These are phyloP conservation scores for Cosmopolites sordidus DNA, from an alignment of 2,888 invertebrate genomes.

Conservation along the genomic window DNA sequence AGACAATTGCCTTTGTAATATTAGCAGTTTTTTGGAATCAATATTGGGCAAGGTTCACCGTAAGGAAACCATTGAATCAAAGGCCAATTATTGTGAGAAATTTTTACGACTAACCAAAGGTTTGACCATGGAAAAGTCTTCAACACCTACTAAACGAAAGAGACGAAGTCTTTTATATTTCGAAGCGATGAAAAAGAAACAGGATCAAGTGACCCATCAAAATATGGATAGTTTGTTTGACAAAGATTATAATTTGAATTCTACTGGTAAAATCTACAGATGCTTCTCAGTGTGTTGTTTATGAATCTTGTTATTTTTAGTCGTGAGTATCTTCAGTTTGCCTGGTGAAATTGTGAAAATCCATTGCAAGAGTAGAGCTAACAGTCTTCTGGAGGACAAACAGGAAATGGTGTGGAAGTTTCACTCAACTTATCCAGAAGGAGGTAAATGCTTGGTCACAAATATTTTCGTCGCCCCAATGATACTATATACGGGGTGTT, in stretches of 20 bases:
- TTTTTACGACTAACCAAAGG: slow-evolving; percentile 30
- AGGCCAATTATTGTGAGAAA: slow-evolving; percentile 27
- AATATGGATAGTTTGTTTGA: slow-evolving; percentile 32
- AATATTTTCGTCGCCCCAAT: no score
- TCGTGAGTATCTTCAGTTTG: slow-evolving; percentile 28
- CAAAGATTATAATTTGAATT: slow-evolving; percentile 28
- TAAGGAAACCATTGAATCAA: slow-evolving; percentile 19
- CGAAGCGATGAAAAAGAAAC: slow-evolving; percentile 22
- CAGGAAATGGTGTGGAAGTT: slow-evolving; percentile 32
- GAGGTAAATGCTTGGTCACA: slow-evolving; percentile 28
- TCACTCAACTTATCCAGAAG: slow-evolving; percentile 24
- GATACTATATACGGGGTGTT: no score
- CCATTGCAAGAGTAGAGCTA: slow-evolving; percentile 28
- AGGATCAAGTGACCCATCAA: slow-evolving; percentile 30
- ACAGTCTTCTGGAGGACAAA: slow-evolving; percentile 20
- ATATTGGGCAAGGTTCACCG: slow-evolving; percentile 20
- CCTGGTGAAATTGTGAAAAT: slow-evolving; percentile 31
- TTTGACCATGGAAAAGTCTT: slow-evolving; percentile 32
- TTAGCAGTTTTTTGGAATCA: slow-evolving; percentile 29
- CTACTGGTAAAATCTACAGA: slow-evolving; percentile 19
- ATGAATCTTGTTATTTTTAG: slow-evolving; percentile 21
- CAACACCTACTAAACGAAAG: slow-evolving; percentile 29
- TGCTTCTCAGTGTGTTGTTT: no score
- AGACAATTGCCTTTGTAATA: slow-evolving; percentile 36
- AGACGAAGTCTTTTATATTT: slow-evolving; percentile 36